These are phyloP conservation scores for Geotrupes spiniger DNA, from an alignment of 2,888 invertebrate genomes.

Conservation along the genomic window DNA sequence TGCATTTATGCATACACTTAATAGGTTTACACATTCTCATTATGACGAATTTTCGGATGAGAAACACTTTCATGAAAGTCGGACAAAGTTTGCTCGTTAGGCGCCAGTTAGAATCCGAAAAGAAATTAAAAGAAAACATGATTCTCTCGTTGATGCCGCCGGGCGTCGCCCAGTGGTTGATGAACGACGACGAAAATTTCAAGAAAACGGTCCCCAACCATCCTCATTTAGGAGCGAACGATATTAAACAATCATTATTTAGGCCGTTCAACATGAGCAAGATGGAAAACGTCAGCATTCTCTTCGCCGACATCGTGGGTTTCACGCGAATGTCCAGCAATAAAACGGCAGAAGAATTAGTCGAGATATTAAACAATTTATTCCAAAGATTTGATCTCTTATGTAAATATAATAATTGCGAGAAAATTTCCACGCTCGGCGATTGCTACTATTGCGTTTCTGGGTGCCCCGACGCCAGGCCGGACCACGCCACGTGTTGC, in stretches of 20 bases:
- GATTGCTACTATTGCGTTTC: constrained; percentile 95
- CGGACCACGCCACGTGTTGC: constrained; percentile 92
- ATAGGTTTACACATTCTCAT: constrained; percentile 91
- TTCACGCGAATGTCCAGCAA: constrained; percentile 97
- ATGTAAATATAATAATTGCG: constrained; percentile 85
- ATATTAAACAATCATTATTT: constrained; percentile 75
- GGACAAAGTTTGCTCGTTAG: constrained; percentile 90
- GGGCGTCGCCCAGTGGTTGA: constrained; percentile 81
- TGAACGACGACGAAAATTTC: constrained; percentile 68
- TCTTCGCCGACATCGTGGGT: constrained; percentile 97
- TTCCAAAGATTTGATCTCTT: constrained; percentile 94
- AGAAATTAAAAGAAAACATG: constrained; percentile 94
- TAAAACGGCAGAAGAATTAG: constrained; percentile 93
- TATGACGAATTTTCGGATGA: constrained; percentile 89
- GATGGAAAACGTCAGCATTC: constrained; percentile 93
- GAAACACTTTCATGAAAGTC: constrained; percentile 95
- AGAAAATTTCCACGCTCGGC: constrained; percentile 89
- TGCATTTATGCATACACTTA: constrained; percentile 83
- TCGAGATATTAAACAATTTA: constrained; percentile 91
- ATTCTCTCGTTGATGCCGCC: constrained; percentile 97
- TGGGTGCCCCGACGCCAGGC: constrained; percentile 89
- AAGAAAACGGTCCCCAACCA: constrained; percentile 59
- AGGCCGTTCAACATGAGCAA: constrained; percentile 96
- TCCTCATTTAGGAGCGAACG: constrained; percentile 59
- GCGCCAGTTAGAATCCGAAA: constrained; percentile 88